These are phyloP conservation scores for Numida meleagris DNA, from an alignment of 2,113 vertebrate genomes.

Conservation along the genomic window DNA sequence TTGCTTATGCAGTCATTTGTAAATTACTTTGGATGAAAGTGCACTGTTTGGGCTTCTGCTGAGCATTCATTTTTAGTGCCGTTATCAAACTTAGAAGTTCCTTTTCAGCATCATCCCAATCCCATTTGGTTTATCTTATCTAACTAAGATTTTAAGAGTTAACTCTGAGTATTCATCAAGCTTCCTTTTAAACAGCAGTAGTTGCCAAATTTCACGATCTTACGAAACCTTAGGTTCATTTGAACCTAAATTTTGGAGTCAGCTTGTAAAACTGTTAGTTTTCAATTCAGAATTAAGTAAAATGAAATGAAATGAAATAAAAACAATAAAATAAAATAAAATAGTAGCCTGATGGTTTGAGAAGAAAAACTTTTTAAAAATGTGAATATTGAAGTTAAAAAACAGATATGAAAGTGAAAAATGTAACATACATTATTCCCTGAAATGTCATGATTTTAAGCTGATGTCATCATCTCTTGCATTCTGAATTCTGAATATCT, in stretches of 20 bases:
- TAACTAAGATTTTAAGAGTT: not conserved
- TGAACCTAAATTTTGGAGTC: not conserved
- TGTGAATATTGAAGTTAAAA: not conserved
- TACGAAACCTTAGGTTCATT: not conserved
- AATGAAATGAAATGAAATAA: not conserved
- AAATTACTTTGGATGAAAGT: not conserved
- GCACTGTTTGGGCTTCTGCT: not conserved
- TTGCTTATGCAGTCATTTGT: not conserved
- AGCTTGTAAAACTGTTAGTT: not conserved
- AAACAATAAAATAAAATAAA: not conserved
- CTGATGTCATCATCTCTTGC: not conserved
- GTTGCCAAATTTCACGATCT: not conserved
- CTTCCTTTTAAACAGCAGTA: constrained; percentile 19
- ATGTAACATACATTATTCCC: not conserved
- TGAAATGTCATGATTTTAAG: not conserved
- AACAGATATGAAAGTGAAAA: not conserved
- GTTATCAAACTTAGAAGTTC: not conserved
- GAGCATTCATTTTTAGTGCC: not conserved
- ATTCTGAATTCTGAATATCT: not conserved
- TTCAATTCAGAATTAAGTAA: not conserved
- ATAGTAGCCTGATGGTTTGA: not conserved
- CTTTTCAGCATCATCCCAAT: not conserved
- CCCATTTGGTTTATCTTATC: not conserved
- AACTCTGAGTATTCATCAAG: not conserved
- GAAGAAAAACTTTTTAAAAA: not conserved